phyloP scores from a whole-genome alignment of 2,888 invertebrate genomes.

The Eretmocerus hayati region DNA sequence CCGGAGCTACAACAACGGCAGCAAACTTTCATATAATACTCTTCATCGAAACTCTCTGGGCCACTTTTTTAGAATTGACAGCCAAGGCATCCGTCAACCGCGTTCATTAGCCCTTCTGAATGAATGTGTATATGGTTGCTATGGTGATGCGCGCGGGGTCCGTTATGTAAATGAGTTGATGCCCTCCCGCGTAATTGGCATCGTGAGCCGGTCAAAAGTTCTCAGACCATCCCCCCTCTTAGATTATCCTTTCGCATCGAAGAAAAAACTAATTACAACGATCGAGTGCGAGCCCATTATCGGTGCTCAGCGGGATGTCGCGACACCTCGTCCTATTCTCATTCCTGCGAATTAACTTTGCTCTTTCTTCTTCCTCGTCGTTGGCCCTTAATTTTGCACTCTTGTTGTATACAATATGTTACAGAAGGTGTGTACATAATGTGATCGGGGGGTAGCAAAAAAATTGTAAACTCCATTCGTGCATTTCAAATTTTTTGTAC shows the following conservation, averaged over 20 bases:
- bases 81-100: constrained; percentile 36
- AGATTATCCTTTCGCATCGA: too few species aligned
- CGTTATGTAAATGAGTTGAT: constrained; percentile 44
- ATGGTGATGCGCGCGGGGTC: too few species aligned
- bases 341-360: neutral
- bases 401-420: too few species aligned
- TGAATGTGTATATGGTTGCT: too few species aligned
- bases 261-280: constrained; percentile 44
- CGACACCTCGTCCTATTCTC: constrained; percentile 35
- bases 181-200: constrained; percentile 39
- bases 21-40: too few species aligned
- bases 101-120: constrained; percentile 16
- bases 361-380: constrained; percentile 9
- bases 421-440: too few species aligned
- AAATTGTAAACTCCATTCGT: too few species aligned
- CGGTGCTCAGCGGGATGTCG: constrained; percentile 44
- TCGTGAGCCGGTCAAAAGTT: constrained; percentile 26
- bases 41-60: too few species aligned
- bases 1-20: constrained; percentile 9
- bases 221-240: too few species aligned
- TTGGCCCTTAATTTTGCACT: neutral
- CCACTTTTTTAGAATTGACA: constrained; percentile 44
- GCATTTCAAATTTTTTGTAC: too few species aligned
- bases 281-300: constrained; percentile 31
- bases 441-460: too few species aligned